Percentiles rank a stretch among this genome's conserved stretches.
phyloP scores from a whole-genome alignment of 1,140 invertebrate species.

The Pentalonia nigronervosa region DNA sequence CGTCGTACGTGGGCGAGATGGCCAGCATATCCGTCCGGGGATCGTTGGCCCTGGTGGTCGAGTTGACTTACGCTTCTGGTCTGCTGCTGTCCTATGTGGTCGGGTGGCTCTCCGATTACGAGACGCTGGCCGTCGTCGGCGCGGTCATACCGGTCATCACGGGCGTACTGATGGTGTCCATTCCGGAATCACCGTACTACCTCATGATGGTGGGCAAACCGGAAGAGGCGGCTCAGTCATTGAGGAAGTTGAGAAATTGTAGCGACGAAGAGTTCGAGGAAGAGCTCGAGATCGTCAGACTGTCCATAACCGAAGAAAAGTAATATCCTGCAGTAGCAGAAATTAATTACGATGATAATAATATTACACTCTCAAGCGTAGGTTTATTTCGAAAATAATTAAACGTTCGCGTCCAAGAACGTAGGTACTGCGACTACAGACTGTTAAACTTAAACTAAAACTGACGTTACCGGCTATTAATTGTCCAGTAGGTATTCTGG shows the following conservation, averaged over 20 bases:
- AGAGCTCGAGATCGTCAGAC: conserved; percentile 59
- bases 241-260: conserved; percentile 72
- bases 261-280: conserved; percentile 47
- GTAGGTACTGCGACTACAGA: not conserved
- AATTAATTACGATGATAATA: conserved; percentile 66
- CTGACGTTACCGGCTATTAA: not conserved
- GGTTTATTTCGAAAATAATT: not conserved
- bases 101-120: conserved; percentile 77
- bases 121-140: conserved; percentile 72
- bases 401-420: not conserved
- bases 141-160: conserved; percentile 71
- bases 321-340: not conserved
- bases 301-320: conserved; percentile 3
- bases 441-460: not conserved
- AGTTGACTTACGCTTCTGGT: conserved; percentile 80
- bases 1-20: conserved; percentile 88
- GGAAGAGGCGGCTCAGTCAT: conserved; percentile 70
- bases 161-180: conserved; percentile 73
- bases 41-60: conserved; percentile 76
- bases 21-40: conserved; percentile 63
- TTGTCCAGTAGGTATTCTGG: not conserved
- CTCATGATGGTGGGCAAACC: conserved; percentile 70
- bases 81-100: conserved; percentile 78
- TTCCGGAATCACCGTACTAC: conserved; percentile 85
- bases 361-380: not conserved